Conservation (phyloP, 2,113 vertebrate genomes). For the Hippotragus niger region DNA sequence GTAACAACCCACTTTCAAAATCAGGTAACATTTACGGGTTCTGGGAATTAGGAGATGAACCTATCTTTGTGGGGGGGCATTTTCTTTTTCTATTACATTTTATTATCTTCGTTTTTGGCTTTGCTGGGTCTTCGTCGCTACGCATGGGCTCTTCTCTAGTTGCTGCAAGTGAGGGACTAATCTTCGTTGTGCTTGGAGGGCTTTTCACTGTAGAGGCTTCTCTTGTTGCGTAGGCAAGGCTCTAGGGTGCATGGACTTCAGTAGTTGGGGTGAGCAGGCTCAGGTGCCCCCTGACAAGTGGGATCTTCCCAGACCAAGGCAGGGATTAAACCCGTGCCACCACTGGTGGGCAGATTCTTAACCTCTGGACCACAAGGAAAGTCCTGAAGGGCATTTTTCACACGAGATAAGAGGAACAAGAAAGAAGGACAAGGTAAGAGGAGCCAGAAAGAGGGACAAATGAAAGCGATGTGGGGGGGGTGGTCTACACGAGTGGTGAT, state of each 20-base stretch:
- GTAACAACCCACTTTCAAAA: not conserved
- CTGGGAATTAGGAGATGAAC: not conserved
- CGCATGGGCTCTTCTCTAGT: not conserved
- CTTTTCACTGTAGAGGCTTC: not conserved
- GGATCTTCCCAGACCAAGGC: not conserved
- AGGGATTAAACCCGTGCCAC: not conserved
- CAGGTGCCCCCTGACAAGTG: not conserved
- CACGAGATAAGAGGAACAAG: not conserved
- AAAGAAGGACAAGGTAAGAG: not conserved
- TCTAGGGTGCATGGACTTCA: not conserved
- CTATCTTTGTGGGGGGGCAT: not conserved
- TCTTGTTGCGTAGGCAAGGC: not conserved
- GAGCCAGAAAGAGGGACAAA: not conserved
- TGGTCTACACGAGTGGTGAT: accelerated
- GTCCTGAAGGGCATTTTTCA: not conserved
- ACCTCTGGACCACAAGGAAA: not conserved
- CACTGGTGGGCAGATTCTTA: not conserved
- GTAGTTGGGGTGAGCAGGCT: not conserved
- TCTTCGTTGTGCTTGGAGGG: not conserved
- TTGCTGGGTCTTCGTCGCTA: not conserved
- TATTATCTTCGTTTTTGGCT: not conserved
- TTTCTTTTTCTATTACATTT: not conserved
- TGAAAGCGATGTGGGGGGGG: not conserved
- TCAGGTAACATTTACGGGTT: not conserved
- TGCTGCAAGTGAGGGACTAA: accelerated